Evolutionary conservation across 2,888 invertebrate genomes (phyloP), one percentile per base, ranked within the genome.

Genomic region (Lochmaea crataegi): DNA sequence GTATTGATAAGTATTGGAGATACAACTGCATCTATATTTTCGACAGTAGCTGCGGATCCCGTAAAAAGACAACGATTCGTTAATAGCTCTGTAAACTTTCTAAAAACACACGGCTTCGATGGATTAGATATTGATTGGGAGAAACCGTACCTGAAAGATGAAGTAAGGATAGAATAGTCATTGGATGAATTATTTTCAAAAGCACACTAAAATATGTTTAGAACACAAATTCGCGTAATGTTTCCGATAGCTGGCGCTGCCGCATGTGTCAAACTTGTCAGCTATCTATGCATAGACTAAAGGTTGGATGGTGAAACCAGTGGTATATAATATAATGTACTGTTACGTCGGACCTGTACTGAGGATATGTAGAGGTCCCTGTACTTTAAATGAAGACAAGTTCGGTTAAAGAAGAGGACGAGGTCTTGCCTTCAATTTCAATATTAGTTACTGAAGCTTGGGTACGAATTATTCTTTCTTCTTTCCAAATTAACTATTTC

Each of bases 51-150:
- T 86, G 86, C 89, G 48, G 85, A 86, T 16, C 85, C 88, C 2
- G 69, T 69, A 0, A 77, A 85, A 2, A 88, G 91, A 14, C 82
- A 85, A 1, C 86, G 82, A 64, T 92, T 94, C 78, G 89, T 92
- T 26, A 80, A 87, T 2, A 91, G 90, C 26, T 89, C 89, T 12
- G 63, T 81, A 14, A 53, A 73, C 14, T 90, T 92, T 81, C 77
- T 93, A 0, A 80, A 85, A 56, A 86, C 86, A 2, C 86, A 92
- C 79, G 88, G 88, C 0, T 94, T 94, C 76, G 92, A 94, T 80
- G 94, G 94, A 3, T 86, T 94, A 0, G 93, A 94, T 80, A 64
- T 94, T 0, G 92, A 93, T 82, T 93, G 93, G 93, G 92, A 92
- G 80, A 92, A 91, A 76, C 92, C 92, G 0, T 88, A 86, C 68